Conservation (phyloP, 2,888 invertebrate genomes). For the Athalia circularis region DNA sequence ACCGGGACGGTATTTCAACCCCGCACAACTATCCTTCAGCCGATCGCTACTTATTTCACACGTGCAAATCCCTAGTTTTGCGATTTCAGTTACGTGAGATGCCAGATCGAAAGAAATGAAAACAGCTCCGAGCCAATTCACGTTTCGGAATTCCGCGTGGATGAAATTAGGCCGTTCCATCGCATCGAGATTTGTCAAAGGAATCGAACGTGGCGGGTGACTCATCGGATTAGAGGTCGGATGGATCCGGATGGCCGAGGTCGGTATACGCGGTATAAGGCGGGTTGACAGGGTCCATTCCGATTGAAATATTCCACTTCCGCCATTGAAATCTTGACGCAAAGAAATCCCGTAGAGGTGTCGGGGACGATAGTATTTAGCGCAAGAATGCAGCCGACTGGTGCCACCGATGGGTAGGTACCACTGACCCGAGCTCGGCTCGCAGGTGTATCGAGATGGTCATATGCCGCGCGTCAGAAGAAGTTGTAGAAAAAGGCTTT, state of each 20-base stretch:
- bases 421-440: constrained; percentile 26
- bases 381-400: constrained; percentile 60
- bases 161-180: not conserved
- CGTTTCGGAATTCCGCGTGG: constrained; percentile 10
- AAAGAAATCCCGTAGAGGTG: constrained; percentile 33
- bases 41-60: constrained; percentile 12
- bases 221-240: constrained; percentile 15
- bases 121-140: not conserved
- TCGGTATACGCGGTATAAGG: not conserved
- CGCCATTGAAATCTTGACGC: not conserved
- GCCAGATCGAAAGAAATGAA: not conserved
- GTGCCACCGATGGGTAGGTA: constrained; percentile 30
- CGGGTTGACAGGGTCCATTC: constrained; percentile 19
- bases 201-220: constrained; percentile 17
- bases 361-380: constrained; percentile 54
- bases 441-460: constrained; percentile 14
- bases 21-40: not conserved
- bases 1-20: constrained; percentile 10
- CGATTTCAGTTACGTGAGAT: not conserved
- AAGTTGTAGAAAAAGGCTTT: constrained; percentile 10
- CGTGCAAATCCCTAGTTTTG: not conserved
- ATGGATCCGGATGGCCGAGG: constrained; percentile 16
- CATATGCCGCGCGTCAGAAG: not conserved
- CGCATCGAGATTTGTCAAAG: not conserved
- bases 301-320: constrained; percentile 30